Evolutionary conservation across 2,888 invertebrate genomes (phyloP).

Genomic region (Tachina lurida): DNA sequence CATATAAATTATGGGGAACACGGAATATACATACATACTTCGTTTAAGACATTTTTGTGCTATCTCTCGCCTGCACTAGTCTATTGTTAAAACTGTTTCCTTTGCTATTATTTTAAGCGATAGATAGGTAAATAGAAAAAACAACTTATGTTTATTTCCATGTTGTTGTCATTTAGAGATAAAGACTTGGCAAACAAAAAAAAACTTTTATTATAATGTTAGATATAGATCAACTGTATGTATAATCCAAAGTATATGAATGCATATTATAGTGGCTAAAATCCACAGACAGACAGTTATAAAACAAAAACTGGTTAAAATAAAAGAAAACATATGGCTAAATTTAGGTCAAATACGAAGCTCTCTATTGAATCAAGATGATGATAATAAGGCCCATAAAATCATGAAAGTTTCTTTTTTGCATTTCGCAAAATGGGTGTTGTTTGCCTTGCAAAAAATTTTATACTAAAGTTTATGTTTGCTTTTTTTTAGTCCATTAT

Average conservation of each 20-base stretch:
- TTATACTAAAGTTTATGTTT: conserved; percentile 25
- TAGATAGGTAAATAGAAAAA: conserved; percentile 33
- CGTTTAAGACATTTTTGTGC: conserved; percentile 14
- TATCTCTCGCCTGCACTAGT: not conserved
- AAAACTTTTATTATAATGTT: conserved; percentile 16
- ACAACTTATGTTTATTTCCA: conserved; percentile 19
- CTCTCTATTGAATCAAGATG: conserved; percentile 29
- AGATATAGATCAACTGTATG: conserved; percentile 43
- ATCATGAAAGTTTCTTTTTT: conserved; percentile 52
- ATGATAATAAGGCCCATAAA: conserved; percentile 59
- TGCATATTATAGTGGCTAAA: conserved; percentile 16
- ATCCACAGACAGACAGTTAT: conserved; percentile 15
- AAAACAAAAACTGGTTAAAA: conserved; percentile 15
- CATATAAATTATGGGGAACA: conserved; percentile 42
- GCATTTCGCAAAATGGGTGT: conserved; percentile 47
- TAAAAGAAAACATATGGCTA: conserved; percentile 55
- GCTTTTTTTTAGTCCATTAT: conserved; percentile 16
- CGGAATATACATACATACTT: conserved; percentile 47
- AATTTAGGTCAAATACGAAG: conserved; percentile 67
- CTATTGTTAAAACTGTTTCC: conserved; percentile 33
- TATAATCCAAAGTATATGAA: conserved; percentile 7
- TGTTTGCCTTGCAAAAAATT: not conserved
- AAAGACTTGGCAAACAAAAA: conserved; percentile 35
- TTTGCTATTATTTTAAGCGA: conserved; percentile 53
- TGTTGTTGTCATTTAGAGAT: conserved; percentile 64